Conservation (phyloP, 2,113 vertebrate genomes). For the Gnathonemus longibarbis region DNA sequence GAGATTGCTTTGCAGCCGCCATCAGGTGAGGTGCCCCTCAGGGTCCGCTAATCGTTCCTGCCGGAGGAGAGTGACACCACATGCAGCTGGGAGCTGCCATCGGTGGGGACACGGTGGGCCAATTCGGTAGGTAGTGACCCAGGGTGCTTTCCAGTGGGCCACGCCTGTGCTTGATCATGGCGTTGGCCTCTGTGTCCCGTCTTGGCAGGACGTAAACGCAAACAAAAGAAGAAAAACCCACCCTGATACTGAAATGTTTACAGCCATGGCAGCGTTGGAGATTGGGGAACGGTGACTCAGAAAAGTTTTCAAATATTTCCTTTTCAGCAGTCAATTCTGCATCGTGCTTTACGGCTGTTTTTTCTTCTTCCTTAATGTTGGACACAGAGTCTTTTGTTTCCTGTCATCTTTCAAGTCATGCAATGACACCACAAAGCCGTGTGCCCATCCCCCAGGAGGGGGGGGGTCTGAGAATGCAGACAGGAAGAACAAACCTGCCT, state of each 20-base stretch:
- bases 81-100: background rate
- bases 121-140: background rate
- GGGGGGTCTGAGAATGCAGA: background rate
- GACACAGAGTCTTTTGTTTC: background rate
- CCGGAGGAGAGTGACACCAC: background rate
- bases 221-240: conserved; percentile 6
- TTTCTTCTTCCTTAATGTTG: background rate
- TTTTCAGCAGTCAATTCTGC: background rate
- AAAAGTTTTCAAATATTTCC: background rate
- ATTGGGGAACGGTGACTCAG: background rate
- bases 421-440: background rate
- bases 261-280: background rate
- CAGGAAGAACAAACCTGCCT: background rate
- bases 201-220: conserved; percentile 15
- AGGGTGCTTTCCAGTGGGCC: conserved; percentile 17
- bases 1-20: background rate
- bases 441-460: background rate
- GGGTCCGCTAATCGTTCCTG: background rate
- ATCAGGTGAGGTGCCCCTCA: background rate
- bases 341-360: too few relatives aligned
- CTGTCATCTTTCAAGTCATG: conserved; percentile 2
- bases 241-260: background rate
- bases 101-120: background rate
- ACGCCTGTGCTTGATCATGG: conserved; percentile 32
- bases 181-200: conserved; percentile 20